These are phyloP conservation scores for Rutilus rutilus DNA, from an alignment of 2,113 vertebrate species.

Conservation along the genomic window DNA sequence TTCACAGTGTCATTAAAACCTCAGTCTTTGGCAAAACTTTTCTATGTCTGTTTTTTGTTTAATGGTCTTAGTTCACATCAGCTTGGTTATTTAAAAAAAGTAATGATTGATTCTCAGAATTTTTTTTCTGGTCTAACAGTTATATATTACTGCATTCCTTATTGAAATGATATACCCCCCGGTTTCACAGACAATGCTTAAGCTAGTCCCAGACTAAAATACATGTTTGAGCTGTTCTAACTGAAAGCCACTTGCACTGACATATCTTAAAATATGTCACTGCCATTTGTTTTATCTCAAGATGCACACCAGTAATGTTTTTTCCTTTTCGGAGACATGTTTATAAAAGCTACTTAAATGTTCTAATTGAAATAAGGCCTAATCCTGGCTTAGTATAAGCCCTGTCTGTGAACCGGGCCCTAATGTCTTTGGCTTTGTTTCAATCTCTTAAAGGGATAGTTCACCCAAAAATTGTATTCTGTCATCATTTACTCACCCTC, in stretches of 20 bases:
- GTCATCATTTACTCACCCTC: background rate
- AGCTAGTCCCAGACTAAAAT: too few species aligned
- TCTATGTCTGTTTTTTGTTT: background rate
- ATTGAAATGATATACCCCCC: background rate
- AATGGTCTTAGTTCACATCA: background rate
- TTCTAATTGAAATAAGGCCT: too few species aligned
- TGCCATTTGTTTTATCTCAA: too few species aligned
- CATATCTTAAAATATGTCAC: too few species aligned
- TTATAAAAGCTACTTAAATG: too few species aligned
- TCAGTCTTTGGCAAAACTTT: background rate
- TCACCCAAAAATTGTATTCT: background rate
- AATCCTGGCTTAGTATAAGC: too few species aligned
- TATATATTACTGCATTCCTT: background rate
- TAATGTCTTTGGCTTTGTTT: background rate
- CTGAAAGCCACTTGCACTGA: too few species aligned
- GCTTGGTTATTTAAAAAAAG: conserved; percentile 1
- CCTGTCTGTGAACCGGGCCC: too few species aligned
- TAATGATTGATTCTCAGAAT: background rate
- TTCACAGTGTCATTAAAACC: conserved; percentile 9
- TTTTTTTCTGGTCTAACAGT: background rate
- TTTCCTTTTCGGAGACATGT: too few species aligned
- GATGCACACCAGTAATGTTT: too few species aligned
- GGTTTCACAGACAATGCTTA: too few species aligned
- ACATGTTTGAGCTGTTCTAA: too few species aligned
- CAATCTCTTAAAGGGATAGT: background rate